A percentile compares a stretch with the other conserved stretches of the same genome.
Conservation (phyloP, 2,113 vertebrate species). For the Recurvirostra avosetta region DNA sequence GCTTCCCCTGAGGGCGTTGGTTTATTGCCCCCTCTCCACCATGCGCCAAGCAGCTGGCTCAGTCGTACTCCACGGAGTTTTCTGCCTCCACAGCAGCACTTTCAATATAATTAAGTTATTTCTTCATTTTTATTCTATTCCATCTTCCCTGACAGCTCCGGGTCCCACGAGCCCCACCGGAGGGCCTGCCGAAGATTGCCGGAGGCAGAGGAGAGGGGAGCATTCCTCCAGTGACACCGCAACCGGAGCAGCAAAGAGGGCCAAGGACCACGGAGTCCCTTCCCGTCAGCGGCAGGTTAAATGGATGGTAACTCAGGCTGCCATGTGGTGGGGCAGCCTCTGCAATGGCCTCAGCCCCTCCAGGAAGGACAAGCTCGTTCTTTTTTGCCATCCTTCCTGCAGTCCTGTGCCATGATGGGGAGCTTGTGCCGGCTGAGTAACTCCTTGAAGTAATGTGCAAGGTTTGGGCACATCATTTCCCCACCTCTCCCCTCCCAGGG, state of each 20-base stretch:
- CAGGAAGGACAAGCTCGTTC: not conserved
- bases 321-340: not conserved
- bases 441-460: not conserved
- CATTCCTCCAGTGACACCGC: not conserved
- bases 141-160: not conserved
- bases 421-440: not conserved
- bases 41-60: not conserved
- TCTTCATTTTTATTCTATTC: not conserved
- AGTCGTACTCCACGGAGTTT: not conserved
- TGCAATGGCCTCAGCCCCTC: accelerated
- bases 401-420: accelerated
- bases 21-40: not conserved
- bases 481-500: not conserved
- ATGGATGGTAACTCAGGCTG: not conserved
- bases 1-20: accelerated
- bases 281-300: accelerated
- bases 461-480: not conserved
- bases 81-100: not conserved
- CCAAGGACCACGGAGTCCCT: not conserved
- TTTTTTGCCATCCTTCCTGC: not conserved
- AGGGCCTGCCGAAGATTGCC: not conserved
- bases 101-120: not conserved
- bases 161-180: accelerated
- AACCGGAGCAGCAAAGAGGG: not conserved
- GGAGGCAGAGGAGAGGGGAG: not conserved